These are phyloP conservation scores for Meandrusa payeni DNA, from an alignment of 2,888 invertebrate genomes.

Conservation along the genomic window DNA sequence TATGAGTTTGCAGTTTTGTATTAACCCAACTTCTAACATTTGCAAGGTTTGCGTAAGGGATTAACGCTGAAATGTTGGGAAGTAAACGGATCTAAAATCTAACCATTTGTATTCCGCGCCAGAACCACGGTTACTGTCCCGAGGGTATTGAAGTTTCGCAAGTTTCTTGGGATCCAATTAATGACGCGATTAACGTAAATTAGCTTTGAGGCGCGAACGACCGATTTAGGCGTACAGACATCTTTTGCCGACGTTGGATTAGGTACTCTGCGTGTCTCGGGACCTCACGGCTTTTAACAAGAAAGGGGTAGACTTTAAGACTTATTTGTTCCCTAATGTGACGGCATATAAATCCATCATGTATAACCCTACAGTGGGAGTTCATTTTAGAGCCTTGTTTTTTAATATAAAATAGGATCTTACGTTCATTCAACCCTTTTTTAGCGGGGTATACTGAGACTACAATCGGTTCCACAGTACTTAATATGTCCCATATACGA, in stretches of 20 bases:
- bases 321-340: no score
- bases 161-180: constrained; percentile 65
- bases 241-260: constrained; percentile 21
- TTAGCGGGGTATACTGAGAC: no score
- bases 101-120: constrained; percentile 56
- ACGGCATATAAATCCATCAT: no score
- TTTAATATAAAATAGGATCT: no score
- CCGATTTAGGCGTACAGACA: constrained; percentile 39
- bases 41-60: constrained; percentile 12
- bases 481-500: no score
- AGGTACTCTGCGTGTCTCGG: no score
- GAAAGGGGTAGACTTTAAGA: no score
- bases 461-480: no score
- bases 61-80: constrained; percentile 31
- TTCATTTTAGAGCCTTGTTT: no score
- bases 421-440: no score
- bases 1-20: constrained; percentile 16
- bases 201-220: constrained; percentile 64
- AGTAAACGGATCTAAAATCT: constrained; percentile 41
- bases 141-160: constrained; percentile 57
- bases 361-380: no score
- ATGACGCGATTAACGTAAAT: constrained; percentile 72
- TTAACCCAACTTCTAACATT: constrained; percentile 17
- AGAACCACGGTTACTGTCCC: constrained; percentile 44
- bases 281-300: no score